These are phyloP conservation scores for Clamator glandarius DNA, from an alignment of 2,797 vertebrate species.

Conservation along the genomic window DNA sequence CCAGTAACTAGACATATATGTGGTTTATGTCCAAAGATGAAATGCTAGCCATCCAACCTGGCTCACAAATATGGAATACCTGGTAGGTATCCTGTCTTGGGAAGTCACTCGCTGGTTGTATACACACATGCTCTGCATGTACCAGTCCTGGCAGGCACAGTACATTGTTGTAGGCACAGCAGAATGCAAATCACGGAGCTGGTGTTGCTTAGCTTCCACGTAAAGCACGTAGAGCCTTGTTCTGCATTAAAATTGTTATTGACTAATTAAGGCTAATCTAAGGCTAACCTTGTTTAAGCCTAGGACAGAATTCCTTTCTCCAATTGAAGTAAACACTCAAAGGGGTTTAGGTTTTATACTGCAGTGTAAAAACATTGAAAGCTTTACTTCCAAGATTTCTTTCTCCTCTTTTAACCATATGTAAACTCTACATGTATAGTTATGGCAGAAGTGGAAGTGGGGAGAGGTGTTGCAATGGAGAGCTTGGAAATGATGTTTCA, in stretches of 20 bases:
- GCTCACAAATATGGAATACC: background rate
- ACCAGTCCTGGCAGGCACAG: background rate
- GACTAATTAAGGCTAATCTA: background rate
- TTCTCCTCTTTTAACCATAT: background rate
- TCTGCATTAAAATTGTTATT: background rate
- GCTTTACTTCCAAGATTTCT: background rate
- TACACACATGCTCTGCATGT: too few species aligned
- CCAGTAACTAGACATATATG: rapidly evolving
- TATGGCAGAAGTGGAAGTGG: background rate
- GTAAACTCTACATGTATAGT: too few species aligned
- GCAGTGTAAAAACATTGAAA: background rate
- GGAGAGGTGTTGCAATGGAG: background rate
- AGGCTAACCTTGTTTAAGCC: background rate
- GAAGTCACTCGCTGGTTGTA: too few species aligned
- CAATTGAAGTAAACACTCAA: background rate
- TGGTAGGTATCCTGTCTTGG: background rate
- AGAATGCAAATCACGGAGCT: background rate
- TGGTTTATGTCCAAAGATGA: background rate
- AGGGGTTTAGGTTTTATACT: background rate
- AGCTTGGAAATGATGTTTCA: background rate
- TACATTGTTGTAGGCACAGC: rapidly evolving
- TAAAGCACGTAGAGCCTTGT: background rate
- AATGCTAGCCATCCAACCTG: background rate
- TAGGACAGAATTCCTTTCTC: background rate
- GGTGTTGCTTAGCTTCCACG: background rate